Base-by-base conservation (phyloP, 2,888 invertebrate genomes). In the Apotomis betuletana region DNA sequence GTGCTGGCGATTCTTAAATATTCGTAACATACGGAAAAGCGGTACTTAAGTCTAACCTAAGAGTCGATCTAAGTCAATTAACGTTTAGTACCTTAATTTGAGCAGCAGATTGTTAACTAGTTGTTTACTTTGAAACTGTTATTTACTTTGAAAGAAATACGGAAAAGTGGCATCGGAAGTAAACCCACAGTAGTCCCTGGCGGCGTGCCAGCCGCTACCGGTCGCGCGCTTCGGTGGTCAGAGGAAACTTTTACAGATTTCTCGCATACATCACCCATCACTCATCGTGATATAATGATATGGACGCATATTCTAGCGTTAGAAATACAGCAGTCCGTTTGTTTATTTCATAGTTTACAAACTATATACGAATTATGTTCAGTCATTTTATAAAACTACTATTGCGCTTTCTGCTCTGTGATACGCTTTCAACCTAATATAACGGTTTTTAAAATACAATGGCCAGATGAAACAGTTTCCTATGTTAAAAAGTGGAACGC, bases 111-210 rank as follows among this genome's bases (percentile, higher is more conserved):
- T 61, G 51, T 60, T 57, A 51, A 67, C 54, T 41, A 60, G 61
- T 51, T 62, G 65, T 71, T 71, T 71, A 57, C 57, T 67, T 58
- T 67, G 55, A 44, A 67, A 61, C 51, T 57, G 57, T 44, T 52
- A 67, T 78, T 74, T 75, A 73, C 76, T 78, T 78, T 75, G 74
- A 79, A 83, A 83, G 81, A 84, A 84, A 80, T 81, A 85, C 81
- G 77, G 79, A 75, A 79, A 82, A 84, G 81, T 71, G 36, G 69
- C 68, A 74, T 71, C 71, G 71, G 71, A 71, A 71, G 71, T 67
- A 65, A 54, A 62, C 63, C 59, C 64, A 62, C 61, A 61, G 55
- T 44, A 67, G 10, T 27, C 15, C 49, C 61, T 71, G 71, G 71
- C 71, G 27, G 4, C 9, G n/a, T 36, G 67, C 71, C 71, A 67